phyloP scores from a whole-genome alignment of 2,797 vertebrate species.

The Mycteria americana region DNA sequence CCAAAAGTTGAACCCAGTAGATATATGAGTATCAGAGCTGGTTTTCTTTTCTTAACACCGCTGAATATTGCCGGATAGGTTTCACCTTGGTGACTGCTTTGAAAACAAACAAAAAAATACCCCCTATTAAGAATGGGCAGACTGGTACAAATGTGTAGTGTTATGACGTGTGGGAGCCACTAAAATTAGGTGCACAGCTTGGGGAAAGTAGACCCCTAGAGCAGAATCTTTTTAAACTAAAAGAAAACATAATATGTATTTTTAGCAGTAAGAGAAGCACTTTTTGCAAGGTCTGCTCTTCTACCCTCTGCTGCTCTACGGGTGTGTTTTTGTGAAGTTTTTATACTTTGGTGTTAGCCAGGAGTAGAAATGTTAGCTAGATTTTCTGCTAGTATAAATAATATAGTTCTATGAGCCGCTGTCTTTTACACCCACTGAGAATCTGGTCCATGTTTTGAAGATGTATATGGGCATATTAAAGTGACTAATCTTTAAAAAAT shows the following conservation, averaged over 20 bases:
- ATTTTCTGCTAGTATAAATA: conserved; percentile 30
- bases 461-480: not conserved
- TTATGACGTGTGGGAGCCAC: not conserved
- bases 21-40: not conserved
- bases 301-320: not conserved
- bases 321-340: not conserved
- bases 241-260: not conserved
- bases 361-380: not conserved
- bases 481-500: conserved; percentile 38
- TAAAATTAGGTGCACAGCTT: not conserved
- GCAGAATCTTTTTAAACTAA: not conserved
- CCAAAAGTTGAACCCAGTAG: not conserved
- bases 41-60: not conserved
- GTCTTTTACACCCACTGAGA: conserved; percentile 11
- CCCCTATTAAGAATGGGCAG: not conserved
- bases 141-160: not conserved
- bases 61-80: not conserved
- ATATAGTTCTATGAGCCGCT: not conserved
- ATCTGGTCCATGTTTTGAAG: not conserved
- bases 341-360: conserved; percentile 1
- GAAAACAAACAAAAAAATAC: not conserved
- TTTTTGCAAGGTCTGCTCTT: conserved; percentile 16
- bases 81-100: not conserved
- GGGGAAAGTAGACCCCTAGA: not conserved
- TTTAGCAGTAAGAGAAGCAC: not conserved